A percentile compares a stretch with the other conserved stretches of the same genome.
phyloP scores from a whole-genome alignment of 1,140 invertebrate genomes.

The Papilio polyxenes region DNA sequence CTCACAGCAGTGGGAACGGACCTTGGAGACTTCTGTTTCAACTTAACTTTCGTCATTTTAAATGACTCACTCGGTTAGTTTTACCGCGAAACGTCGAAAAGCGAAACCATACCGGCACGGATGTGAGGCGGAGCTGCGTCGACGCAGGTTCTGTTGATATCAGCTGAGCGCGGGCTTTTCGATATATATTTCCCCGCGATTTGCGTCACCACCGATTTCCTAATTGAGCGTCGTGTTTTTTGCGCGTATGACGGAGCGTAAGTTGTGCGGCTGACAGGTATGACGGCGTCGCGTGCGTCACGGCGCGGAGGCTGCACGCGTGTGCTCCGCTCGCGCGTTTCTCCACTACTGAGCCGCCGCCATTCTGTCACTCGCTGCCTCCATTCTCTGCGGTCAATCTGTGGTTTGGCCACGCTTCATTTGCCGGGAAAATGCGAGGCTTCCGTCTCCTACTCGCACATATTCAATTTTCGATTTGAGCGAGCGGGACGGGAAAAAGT shows the following conservation, averaged over 20 bases:
- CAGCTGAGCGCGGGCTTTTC: conserved; percentile 67
- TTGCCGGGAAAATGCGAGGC: conserved; percentile 75
- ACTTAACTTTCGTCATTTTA: conserved; percentile 80
- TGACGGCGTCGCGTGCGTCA: conserved; percentile 66
- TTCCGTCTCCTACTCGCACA: conserved; percentile 60
- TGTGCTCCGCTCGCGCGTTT: conserved; percentile 65
- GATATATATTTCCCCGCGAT: conserved; percentile 61
- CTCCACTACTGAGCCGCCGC: conserved; percentile 76
- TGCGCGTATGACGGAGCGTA: conserved; percentile 52
- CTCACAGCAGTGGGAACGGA: conserved; percentile 54
- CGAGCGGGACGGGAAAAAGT: conserved; percentile 69
- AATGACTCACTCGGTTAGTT: conserved; percentile 66
- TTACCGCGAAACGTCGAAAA: conserved; percentile 32
- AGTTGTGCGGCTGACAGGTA: conserved; percentile 57
- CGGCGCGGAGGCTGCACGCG: conserved; percentile 62
- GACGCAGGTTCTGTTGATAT: conserved; percentile 62
- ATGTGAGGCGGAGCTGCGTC: conserved; percentile 36
- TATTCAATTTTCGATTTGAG: conserved; percentile 37
- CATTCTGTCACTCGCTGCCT: conserved; percentile 80
- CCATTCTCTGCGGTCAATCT: conserved; percentile 81
- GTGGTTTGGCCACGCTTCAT: conserved; percentile 80
- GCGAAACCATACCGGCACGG: conserved; percentile 33
- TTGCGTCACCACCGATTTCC: conserved; percentile 58
- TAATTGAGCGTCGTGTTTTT: conserved; percentile 52
- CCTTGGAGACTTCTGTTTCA: conserved; percentile 67